Conservation (phyloP, 2,888 invertebrate genomes). For the Athalia rosae region DNA sequence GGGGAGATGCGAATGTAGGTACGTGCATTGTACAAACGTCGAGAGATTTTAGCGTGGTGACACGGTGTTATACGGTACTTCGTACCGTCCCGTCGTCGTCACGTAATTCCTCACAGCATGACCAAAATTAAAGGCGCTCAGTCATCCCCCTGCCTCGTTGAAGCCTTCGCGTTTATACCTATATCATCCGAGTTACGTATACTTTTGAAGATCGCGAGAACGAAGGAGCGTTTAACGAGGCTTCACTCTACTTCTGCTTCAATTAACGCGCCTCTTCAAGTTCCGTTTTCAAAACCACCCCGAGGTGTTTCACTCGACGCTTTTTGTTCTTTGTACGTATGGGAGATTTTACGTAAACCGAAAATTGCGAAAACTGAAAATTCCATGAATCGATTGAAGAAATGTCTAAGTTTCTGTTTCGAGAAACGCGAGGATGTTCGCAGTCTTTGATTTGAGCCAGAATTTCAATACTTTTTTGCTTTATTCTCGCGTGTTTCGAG, state of each 20-base stretch:
- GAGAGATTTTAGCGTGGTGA: neutral
- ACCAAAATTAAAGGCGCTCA: slow-evolving; percentile 20
- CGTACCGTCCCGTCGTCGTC: neutral
- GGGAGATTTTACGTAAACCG: neutral
- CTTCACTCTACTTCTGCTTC: slow-evolving; percentile 28
- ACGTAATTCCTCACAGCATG: neutral
- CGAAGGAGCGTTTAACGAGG: slow-evolving; percentile 36
- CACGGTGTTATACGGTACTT: too few species aligned
- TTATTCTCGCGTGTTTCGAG: too few species aligned
- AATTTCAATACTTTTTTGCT: too few species aligned
- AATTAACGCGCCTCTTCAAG: slow-evolving; percentile 24
- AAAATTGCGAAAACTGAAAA: too few species aligned
- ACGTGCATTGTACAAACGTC: neutral
- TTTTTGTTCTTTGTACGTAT: neutral
- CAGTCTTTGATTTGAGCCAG: too few species aligned
- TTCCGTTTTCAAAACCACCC: slow-evolving; percentile 13
- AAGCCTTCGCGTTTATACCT: slow-evolving; percentile 24
- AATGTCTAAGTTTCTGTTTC: too few species aligned
- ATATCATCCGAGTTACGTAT: neutral
- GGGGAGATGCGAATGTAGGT: neutral
- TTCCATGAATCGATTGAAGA: too few species aligned
- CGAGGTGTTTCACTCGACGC: neutral
- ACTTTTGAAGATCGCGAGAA: neutral
- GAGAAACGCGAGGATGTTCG: too few species aligned
- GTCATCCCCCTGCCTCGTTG: slow-evolving; percentile 23